Evolutionary conservation across 1,140 invertebrate genomes (phyloP), one percentile per base, ranked within the genome.

Genomic region (Drosophila mauritiana): DNA sequence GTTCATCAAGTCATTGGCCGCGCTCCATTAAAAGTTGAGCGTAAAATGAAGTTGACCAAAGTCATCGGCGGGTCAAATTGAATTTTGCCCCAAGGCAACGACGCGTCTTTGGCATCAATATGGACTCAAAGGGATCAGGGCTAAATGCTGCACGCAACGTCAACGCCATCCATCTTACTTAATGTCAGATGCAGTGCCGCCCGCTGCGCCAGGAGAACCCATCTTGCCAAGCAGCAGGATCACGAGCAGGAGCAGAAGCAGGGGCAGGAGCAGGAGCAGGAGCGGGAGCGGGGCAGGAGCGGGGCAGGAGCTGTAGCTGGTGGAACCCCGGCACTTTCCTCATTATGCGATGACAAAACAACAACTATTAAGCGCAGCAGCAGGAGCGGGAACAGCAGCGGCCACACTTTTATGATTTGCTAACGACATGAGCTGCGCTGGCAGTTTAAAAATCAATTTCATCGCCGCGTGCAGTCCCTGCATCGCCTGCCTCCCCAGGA

Each of bases 391-490:
- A 56, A 49, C 25, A 67, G 49, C 51, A 48, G 67, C 48, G 73
- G 77, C 57, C 56, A 80, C 84, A 74, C 72, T 83, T 88, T 88
- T 88, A 88, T 88, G 80, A 88, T 88, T 89, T 88, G 84, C 84
- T 80, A 88, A 88, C 84, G 84, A 88, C 80, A 80, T 70, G 67
- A 83, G 70, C 48, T 76, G 43, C 64, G 78, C 51, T 36, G 84
- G 67, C 80, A 83, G 84, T 80, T 89, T 89, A 89, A 89, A 88
- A 88, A 88, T 86, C 83, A 89, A 88, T 88, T 88, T 89, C 65
- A 72, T 45, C 53, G 63, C 80, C 55, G 73, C 76, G 79, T 76
- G 63, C 83, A 77, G 59, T 64, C 43, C 56, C 34, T 75, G 65
- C 49, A 65, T 15, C 52, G 48, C 43, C 43, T 62, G 36, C 55